These are phyloP conservation scores for Holotrichia oblita DNA, from an alignment of 1,140 invertebrate species.

Conservation along the genomic window DNA sequence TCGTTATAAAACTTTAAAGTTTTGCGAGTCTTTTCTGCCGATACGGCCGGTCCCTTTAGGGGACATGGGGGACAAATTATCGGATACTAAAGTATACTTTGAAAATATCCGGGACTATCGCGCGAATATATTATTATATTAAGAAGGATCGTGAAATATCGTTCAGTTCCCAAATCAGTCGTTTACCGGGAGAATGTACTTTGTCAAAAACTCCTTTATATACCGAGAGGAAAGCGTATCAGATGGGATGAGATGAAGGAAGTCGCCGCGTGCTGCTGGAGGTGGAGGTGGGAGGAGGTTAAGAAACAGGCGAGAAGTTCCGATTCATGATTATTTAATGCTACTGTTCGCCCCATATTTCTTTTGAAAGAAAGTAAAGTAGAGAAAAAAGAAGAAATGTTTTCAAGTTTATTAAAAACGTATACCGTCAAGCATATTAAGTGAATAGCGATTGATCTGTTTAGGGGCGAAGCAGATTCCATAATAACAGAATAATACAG, in stretches of 20 bases:
- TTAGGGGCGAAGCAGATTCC: too few relatives aligned
- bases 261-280: not conserved
- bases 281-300: not conserved
- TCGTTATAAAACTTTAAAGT: constrained; percentile 40
- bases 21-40: constrained; percentile 27
- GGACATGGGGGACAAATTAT: constrained; percentile 37
- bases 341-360: constrained; percentile 9
- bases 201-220: constrained; percentile 9
- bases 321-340: constrained; percentile 34
- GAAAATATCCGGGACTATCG: constrained; percentile 39
- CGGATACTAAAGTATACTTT: constrained; percentile 40
- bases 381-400: not conserved
- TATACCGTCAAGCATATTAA: not conserved
- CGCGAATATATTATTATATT: constrained; percentile 37
- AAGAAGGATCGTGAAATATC: constrained; percentile 36
- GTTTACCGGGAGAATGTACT: constrained; percentile 16
- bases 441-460: too few relatives aligned
- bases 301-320: not conserved
- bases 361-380: not conserved
- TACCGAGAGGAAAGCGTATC: not conserved
- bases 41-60: constrained; percentile 34
- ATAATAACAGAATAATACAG: too few relatives aligned
- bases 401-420: not conserved
- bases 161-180: constrained; percentile 34
- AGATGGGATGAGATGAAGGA: not conserved